Percentiles rank a stretch among this genome's conserved stretches.
phyloP scores from a whole-genome alignment of 2,888 invertebrate species.

The Alcis repandata region DNA sequence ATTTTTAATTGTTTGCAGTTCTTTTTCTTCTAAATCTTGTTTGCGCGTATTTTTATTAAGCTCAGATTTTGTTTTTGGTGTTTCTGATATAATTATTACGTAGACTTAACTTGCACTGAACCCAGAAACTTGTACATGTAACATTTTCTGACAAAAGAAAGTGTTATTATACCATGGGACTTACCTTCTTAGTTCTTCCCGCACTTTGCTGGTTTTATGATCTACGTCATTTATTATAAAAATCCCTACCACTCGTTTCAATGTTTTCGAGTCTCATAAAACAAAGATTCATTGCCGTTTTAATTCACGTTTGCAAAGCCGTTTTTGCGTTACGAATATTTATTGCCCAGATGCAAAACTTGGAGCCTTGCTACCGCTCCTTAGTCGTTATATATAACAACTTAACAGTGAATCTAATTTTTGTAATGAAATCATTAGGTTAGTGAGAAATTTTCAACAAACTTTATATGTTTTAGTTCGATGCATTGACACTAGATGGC shows the following conservation, averaged over 20 bases:
- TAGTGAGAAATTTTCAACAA: no score
- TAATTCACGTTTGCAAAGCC: slow-evolving; percentile 50
- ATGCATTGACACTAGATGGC: no score
- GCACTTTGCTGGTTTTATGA: slow-evolving; percentile 22
- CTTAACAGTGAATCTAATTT: slow-evolving; percentile 11
- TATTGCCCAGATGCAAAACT: slow-evolving; percentile 72
- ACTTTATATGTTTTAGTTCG: no score
- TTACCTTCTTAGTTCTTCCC: slow-evolving; percentile 10
- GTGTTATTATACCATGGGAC: no score
- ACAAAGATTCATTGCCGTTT: slow-evolving; percentile 53
- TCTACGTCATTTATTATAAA: slow-evolving; percentile 30
- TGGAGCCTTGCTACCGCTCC: slow-evolving; percentile 53
- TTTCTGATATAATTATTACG: no score
- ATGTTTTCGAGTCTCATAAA: slow-evolving; percentile 37
- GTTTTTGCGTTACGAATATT: slow-evolving; percentile 65
- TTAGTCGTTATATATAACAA: slow-evolving; percentile 8
- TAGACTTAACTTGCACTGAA: neutral
- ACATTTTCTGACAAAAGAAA: no score
- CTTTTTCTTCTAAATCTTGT: no score
- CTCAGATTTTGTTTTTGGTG: no score
- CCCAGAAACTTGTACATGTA: neutral
- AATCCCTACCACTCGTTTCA: slow-evolving; percentile 34
- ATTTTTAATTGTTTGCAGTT: no score
- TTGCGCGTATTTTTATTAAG: no score
- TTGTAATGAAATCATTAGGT: neutral